These are phyloP conservation scores for Torymus tubicola DNA, from an alignment of 2,888 invertebrate species.

Conservation along the genomic window DNA sequence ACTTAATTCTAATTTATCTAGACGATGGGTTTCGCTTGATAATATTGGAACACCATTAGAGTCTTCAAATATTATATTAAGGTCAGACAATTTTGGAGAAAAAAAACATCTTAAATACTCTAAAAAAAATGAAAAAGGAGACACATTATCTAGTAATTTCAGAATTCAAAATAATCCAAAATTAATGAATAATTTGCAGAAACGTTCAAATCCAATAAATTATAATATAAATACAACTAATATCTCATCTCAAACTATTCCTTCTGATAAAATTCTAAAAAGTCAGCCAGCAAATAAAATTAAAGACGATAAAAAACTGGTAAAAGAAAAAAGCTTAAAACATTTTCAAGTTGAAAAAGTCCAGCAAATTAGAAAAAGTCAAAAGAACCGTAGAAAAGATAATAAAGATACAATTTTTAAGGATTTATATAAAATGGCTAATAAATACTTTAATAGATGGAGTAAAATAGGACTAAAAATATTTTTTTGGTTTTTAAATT, in stretches of 20 bases:
- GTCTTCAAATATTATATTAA: conserved; percentile 67
- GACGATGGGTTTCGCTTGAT: conserved; percentile 76
- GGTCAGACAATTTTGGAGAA: conserved; percentile 72
- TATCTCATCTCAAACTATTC: conserved; percentile 68
- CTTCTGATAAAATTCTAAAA: conserved; percentile 71
- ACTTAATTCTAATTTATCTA: conserved; percentile 74
- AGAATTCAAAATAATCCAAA: conserved; percentile 73
- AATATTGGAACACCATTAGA: conserved; percentile 71
- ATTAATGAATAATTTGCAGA: conserved; percentile 64
- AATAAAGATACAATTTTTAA: conserved; percentile 73
- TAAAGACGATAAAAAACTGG: conserved; percentile 77
- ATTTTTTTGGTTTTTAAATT: conserved; percentile 86
- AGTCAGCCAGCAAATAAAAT: conserved; percentile 76
- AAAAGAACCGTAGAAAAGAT: conserved; percentile 78
- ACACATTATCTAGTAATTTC: conserved; percentile 72
- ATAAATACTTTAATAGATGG: conserved; percentile 79
- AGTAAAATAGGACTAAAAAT: conserved; percentile 79
- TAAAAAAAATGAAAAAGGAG: conserved; percentile 71
- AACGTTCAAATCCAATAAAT: conserved; percentile 70
- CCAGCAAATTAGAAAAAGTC: conserved; percentile 78
- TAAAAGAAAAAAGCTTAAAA: conserved; percentile 75
- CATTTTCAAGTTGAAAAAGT: conserved; percentile 76
- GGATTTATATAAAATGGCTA: conserved; percentile 73
- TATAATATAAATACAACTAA: conserved; percentile 70
- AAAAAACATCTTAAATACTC: conserved; percentile 66